Percentiles rank a stretch among this genome's conserved stretches.
Evolutionary conservation across 2,888 invertebrate species (phyloP).

Genomic region (Timandra comae): DNA sequence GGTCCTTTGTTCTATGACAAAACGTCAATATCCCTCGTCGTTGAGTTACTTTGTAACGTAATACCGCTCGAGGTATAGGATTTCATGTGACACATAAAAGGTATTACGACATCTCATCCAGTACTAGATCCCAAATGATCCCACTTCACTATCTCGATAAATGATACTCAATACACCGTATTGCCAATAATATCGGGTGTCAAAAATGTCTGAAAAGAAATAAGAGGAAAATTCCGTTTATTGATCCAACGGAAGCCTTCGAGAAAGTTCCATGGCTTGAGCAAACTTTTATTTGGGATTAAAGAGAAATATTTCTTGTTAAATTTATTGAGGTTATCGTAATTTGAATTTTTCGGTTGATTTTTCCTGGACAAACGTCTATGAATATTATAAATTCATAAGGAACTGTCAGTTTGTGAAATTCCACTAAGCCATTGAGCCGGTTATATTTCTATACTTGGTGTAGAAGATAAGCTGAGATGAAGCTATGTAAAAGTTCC

Average conservation of each 20-base stretch:
- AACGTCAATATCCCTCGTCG: not conserved
- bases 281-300: too few species aligned
- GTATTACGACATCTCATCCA: constrained; percentile 34
- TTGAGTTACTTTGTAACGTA: constrained; percentile 3
- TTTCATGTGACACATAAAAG: constrained; percentile 36
- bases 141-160: constrained; percentile 36
- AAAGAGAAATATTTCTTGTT: constrained; percentile 1
- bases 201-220: constrained; percentile 2
- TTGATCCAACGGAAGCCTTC: not conserved
- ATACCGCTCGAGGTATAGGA: constrained; percentile 12
- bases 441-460: too few species aligned
- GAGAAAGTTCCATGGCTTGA: not conserved
- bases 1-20: too few species aligned
- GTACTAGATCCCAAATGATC: constrained; percentile 31
- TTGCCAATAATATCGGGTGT: constrained; percentile 26
- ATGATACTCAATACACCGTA: constrained; percentile 33
- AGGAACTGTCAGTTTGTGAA: too few species aligned
- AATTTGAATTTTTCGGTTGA: too few species aligned
- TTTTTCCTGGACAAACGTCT: too few species aligned
- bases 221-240: not conserved
- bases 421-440: too few species aligned
- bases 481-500: too few species aligned
- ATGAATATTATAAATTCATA: too few species aligned
- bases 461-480: too few species aligned
- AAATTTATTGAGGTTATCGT: too few species aligned